Evolutionary conservation across 2,888 invertebrate genomes (phyloP), one percentile per base, ranked within the genome.

Genomic region (Oligia strigilis): DNA sequence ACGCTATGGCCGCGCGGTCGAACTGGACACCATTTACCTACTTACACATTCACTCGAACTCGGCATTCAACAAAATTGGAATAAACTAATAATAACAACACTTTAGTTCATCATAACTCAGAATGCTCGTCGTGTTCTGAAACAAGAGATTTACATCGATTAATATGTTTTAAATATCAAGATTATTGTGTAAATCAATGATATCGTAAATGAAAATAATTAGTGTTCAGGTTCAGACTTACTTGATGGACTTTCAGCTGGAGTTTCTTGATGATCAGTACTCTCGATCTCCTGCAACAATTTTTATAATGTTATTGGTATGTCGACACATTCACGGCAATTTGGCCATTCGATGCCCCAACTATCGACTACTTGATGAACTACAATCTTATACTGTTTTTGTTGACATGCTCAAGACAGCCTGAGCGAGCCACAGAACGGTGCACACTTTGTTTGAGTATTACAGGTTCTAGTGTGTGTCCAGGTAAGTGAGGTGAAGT

Each of bases 71-170:
- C 81, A 83, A 80, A 85, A 84, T 89, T 84, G 87, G 83, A 88
- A 90, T 88, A 88, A 80, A 86, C 85, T 92, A 89, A 87, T 88
- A 87, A 88, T 86, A 86, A 88, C 84, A 78, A 80, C 82, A 88
- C 89, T 90, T 91, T 92, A 93, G 90, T 91, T 93, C 92, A 96
- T 97, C 96, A 97, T 96, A 97, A 96, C 93, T 97, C 97, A 19
- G 93, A 93, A 89, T 95, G 97, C 78, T 93, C 81, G 49, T 91
- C 92, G 74, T 93, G 93, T 70, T 90, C 96, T 97, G 96, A 92
- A 95, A 88, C 86, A 89, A 89, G 88, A 87, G 77, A 70, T 19
- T 69, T 17, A 29, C 1, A n/a, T 43, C 4, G 36, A 62, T 40
- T 2, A 36, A 9, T 29, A 14, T 55, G 1, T 49, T 49, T 55